A percentile compares a stretch with the other conserved stretches of the same genome.
phyloP scores from a whole-genome alignment of 1,140 invertebrate genomes.

The Papilio aristodemus region DNA sequence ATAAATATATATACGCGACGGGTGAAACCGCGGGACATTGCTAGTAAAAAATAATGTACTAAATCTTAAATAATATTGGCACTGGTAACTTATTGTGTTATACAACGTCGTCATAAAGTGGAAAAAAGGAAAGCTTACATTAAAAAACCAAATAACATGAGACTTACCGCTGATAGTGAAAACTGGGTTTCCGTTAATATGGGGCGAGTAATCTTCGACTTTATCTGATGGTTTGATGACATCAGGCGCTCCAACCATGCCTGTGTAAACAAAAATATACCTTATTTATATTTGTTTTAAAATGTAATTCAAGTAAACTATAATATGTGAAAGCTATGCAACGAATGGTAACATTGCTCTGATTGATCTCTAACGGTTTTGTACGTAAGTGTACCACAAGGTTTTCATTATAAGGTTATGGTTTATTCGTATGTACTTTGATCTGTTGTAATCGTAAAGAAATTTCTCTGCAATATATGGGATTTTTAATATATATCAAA shows the following conservation, averaged over 20 bases:
- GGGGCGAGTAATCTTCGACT: conserved; percentile 65
- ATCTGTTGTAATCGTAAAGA: too few species aligned
- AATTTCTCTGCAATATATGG: too few species aligned
- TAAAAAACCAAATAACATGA: conserved; percentile 1
- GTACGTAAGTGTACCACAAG: not conserved
- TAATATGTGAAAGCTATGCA: not conserved
- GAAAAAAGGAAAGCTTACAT: too few species aligned
- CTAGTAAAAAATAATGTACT: too few species aligned
- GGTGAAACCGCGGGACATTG: too few species aligned
- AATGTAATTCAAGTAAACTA: not conserved
- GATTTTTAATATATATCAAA: too few species aligned
- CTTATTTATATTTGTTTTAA: not conserved
- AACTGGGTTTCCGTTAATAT: conserved; percentile 64
- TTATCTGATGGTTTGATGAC: conserved; percentile 66
- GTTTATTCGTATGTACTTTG: too few species aligned
- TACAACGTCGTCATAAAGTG: too few species aligned
- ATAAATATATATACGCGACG: too few species aligned
- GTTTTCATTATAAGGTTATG: too few species aligned
- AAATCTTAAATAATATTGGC: too few species aligned
- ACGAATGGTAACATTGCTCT: not conserved
- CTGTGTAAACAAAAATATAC: conserved; percentile 45
- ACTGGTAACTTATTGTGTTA: too few species aligned
- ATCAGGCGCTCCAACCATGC: conserved; percentile 72
- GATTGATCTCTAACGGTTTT: not conserved
- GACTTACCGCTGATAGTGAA: conserved; percentile 72